Percentiles rank a stretch among this genome's conserved stretches.
Conservation (phyloP, 2,113 vertebrate genomes). For the Nestor notabilis region DNA sequence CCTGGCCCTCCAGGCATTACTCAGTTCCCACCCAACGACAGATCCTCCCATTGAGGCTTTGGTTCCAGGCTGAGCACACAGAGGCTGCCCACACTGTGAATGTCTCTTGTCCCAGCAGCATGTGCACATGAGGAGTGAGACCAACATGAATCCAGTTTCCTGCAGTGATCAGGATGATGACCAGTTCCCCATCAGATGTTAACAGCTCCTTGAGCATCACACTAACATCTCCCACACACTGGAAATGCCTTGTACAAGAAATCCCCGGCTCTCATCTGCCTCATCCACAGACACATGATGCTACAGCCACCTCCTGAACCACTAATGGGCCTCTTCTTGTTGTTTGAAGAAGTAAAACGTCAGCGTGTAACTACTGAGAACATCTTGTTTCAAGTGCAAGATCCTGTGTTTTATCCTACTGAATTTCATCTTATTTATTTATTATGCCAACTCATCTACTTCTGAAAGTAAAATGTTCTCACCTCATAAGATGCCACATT, state of each 20-base stretch:
- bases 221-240: neutral
- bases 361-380: no score
- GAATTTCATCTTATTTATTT: no score
- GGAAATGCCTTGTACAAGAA: neutral
- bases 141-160: neutral
- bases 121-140: neutral
- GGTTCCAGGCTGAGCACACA: rapidly evolving
- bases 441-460: neutral
- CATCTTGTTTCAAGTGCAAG: neutral
- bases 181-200: no score
- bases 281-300: neutral
- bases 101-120: neutral
- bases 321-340: no score
- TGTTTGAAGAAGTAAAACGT: neutral
- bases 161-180: neutral
- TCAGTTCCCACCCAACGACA: neutral
- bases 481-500: neutral
- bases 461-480: neutral
- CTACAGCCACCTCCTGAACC: neutral
- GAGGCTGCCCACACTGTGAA: neutral
- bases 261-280: neutral
- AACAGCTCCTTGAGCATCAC: neutral
- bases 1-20: neutral
- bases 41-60: rapidly evolving
- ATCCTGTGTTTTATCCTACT: neutral